These are phyloP conservation scores for Chamaetylas fuelleborni DNA, from an alignment of 2,113 vertebrate species.

Conservation along the genomic window DNA sequence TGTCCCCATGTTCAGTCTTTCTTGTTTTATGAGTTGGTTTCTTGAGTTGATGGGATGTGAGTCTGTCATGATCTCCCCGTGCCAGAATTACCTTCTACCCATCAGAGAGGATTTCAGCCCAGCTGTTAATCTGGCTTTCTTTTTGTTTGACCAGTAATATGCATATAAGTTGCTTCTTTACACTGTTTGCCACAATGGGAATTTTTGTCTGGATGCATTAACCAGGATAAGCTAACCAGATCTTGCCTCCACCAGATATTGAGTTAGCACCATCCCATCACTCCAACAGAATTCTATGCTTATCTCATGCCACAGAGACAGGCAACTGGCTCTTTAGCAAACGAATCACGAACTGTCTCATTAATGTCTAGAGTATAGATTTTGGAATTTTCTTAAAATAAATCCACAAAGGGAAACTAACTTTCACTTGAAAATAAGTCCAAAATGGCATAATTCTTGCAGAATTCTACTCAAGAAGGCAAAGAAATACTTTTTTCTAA, in stretches of 20 bases:
- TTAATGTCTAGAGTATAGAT: accelerated
- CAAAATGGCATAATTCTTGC: neutral
- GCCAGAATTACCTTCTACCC: neutral
- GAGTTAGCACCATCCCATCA: accelerated
- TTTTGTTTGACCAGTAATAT: neutral
- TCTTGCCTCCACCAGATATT: no score
- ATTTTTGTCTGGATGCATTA: neutral
- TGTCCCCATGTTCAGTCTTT: neutral
- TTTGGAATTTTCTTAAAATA: neutral
- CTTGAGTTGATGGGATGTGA: neutral
- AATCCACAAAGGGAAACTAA: neutral
- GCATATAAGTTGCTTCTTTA: neutral
- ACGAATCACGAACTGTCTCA: neutral
- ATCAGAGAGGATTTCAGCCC: neutral
- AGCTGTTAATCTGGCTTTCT: neutral
- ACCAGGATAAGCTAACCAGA: neutral
- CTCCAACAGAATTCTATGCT: neutral
- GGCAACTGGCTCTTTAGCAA: neutral
- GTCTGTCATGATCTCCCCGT: accelerated
- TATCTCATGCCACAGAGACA: neutral
- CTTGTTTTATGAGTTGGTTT: neutral
- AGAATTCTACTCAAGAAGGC: neutral
- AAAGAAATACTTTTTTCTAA: neutral
- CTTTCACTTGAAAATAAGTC: neutral
- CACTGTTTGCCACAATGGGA: neutral